Conservation (phyloP, 2,113 vertebrate species). For the Glaucidium brasilianum region DNA sequence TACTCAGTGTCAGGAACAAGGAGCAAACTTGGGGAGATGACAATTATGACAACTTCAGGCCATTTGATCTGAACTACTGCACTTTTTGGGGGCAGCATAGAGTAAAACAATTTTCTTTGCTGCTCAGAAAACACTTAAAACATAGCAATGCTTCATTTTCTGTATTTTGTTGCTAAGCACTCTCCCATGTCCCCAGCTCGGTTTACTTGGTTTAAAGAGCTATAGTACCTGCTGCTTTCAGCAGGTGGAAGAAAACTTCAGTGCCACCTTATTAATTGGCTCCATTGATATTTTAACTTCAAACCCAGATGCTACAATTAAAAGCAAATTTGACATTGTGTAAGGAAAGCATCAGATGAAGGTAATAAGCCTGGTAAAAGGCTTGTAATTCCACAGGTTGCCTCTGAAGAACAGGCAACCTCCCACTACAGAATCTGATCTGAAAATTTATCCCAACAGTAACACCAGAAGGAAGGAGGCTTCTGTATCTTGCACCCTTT, state of each 20-base stretch:
- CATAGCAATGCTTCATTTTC: not conserved
- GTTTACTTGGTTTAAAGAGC: conserved; percentile 45
- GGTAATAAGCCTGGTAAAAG: conserved; percentile 15
- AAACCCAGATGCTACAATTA: conserved; percentile 51
- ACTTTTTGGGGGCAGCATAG: conserved; percentile 53
- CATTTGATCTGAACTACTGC: conserved; percentile 49
- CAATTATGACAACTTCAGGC: conserved; percentile 3
- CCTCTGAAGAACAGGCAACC: conserved; percentile 18
- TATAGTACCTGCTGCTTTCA: not conserved
- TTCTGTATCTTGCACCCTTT: conserved; percentile 66
- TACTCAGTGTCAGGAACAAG: conserved; percentile 10
- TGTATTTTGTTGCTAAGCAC: conserved; percentile 17
- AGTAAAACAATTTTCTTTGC: conserved; percentile 44
- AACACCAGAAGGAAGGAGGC: conserved; percentile 62
- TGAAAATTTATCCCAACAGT: conserved; percentile 50
- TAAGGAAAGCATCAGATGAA: conserved; percentile 46
- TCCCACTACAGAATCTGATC: conserved; percentile 19
- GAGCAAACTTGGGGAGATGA: conserved; percentile 27
- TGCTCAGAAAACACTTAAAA: conserved; percentile 37
- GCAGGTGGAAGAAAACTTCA: conserved; percentile 25
- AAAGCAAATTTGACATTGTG: conserved; percentile 43
- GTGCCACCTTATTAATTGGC: conserved; percentile 16
- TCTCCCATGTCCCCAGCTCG: not conserved
- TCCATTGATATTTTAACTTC: conserved; percentile 3
- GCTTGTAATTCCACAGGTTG: not conserved